phyloP scores from a whole-genome alignment of 2,888 invertebrate genomes.

The Ichneumoninae sp. region DNA sequence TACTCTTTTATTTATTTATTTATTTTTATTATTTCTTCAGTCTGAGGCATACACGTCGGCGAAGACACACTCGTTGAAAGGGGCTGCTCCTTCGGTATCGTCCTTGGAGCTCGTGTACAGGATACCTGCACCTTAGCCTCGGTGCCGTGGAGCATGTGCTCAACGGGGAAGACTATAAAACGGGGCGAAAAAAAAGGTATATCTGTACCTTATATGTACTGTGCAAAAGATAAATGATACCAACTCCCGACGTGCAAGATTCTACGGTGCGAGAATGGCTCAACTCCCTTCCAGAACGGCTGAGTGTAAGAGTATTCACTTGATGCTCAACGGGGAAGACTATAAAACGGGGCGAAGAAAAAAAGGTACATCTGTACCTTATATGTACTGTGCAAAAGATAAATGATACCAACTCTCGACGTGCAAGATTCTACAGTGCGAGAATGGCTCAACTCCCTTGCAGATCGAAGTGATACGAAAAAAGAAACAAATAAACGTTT shows the following conservation, averaged over 20 bases:
- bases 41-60: constrained; percentile 47
- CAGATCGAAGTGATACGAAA: constrained; percentile 22
- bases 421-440: constrained; percentile 28
- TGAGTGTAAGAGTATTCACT: too few relatives aligned
- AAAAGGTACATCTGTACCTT: constrained; percentile 22
- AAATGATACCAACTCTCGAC: constrained; percentile 30
- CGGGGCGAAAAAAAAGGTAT: neutral
- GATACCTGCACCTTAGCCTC: constrained; percentile 13
- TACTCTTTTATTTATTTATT: neutral
- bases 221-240: constrained; percentile 30
- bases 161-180: constrained; percentile 5
- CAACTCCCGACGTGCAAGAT: constrained; percentile 24
- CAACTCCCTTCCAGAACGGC: constrained; percentile 20
- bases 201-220: constrained; percentile 35
- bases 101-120: constrained; percentile 45
- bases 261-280: constrained; percentile 32
- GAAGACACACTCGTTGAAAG: constrained; percentile 63
- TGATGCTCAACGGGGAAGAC: constrained; percentile 19
- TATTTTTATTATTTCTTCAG: constrained; percentile 41
- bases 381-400: constrained; percentile 21
- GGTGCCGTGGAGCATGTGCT: constrained; percentile 17
- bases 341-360: constrained; percentile 8
- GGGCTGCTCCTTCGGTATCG: constrained; percentile 59
- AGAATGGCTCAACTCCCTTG: constrained; percentile 31
- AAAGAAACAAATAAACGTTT: constrained; percentile 30